Base-by-base conservation (phyloP, 1,140 invertebrate genomes). In the Vanessa atalanta region DNA sequence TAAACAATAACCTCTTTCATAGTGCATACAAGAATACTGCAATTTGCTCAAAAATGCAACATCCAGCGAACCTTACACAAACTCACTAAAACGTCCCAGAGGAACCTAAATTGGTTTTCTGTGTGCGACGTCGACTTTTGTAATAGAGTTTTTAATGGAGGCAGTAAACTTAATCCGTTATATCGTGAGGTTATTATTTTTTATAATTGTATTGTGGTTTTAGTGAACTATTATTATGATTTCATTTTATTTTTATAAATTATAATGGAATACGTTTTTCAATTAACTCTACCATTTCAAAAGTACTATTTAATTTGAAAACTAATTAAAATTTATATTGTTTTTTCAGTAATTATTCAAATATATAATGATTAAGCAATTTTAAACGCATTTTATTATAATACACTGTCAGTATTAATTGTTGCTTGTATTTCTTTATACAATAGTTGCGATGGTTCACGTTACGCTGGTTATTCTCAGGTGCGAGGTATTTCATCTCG, bases 31-130 rank as follows among this genome's bases (percentile, higher is more conserved):
- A 61, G 57, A 61, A 61, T 61, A 71, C 31, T 77, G 53, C 60
- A 57, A 47, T 69, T 65, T 63, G 31, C 70, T 73, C 47, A 61
- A 73, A 69, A 73, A 73, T 77, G 75, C 71, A 73, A 65, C 66
- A 72, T 53, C 14, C 50, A 71, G 11, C 43, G 63, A 64, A 71
- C 47, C 47, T 65, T 64, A 57, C 64, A 61, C 14, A 60, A 47
- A 67, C 65, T 47, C 63, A 69, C 63, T 65, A 69, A 78, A 72
- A 64, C 55, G 61, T 72, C 70, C 67, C 70, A 71, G 55, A 70
- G 70, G 77, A 48, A 69, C 60, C 57, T 60, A 66, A 70, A 75
- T 72, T 75, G 70, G 47, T 78, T 74, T 65, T 61, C 71, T 67
- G 71, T 72, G 64, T 65, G 51, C 70, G 14, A 72, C 63, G 67